Percentiles rank a stretch among this genome's conserved stretches.
These are phyloP conservation scores for Schizaphis graminum DNA, from an alignment of 2,888 invertebrate species.

Conservation along the genomic window DNA sequence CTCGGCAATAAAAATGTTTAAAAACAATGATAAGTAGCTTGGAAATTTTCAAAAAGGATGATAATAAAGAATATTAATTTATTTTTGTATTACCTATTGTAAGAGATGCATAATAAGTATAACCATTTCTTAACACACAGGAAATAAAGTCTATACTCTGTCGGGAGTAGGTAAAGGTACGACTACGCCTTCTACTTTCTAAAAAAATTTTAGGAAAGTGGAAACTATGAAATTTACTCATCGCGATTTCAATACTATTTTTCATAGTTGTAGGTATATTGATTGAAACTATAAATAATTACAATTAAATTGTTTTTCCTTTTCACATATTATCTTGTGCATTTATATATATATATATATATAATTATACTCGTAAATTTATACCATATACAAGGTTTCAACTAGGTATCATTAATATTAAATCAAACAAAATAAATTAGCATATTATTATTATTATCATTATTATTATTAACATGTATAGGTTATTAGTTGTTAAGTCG, in stretches of 20 bases:
- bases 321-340: no score
- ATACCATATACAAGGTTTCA: neutral
- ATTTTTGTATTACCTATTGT: neutral
- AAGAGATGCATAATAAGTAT: neutral
- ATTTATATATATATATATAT: no score
- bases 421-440: neutral
- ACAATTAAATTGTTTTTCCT: no score
- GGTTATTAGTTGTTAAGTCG: neutral
- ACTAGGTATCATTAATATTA: neutral
- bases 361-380: no score
- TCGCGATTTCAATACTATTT: neutral
- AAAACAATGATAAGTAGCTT: neutral
- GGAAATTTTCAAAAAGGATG: neutral
- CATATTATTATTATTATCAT: no score
- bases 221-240: neutral
- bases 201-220: neutral
- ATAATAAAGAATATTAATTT: conserved; percentile 1
- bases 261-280: neutral
- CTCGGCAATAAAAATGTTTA: neutral
- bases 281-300: neutral
- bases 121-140: neutral
- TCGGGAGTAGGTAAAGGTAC: neutral
- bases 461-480: neutral
- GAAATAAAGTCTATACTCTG: neutral
- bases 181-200: neutral